These are phyloP conservation scores for Heteractis magnifica DNA, from an alignment of 92 coral and sea anemone species.

Conservation along the genomic window DNA sequence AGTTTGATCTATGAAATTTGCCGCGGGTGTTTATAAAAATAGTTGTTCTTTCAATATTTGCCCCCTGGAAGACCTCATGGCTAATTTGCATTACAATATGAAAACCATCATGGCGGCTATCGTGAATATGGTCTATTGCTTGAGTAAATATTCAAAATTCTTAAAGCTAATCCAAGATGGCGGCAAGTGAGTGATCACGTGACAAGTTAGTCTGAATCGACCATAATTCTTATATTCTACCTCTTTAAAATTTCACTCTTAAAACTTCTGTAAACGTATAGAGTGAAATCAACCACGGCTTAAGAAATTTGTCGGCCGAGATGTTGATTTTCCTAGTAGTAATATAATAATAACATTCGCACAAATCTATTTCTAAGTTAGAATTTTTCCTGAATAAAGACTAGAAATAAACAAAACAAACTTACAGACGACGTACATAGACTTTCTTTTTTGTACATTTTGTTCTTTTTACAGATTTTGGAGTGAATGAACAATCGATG, in stretches of 20 bases:
- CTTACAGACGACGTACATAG: background rate
- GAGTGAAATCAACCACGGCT: background rate
- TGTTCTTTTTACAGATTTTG: slow-evolving; percentile 29
- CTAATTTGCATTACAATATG: too few species aligned
- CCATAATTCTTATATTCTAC: background rate
- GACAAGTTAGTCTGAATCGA: background rate
- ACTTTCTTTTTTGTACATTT: slow-evolving; percentile 30
- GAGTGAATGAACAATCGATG: background rate
- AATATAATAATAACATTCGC: background rate
- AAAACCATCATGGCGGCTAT: too few species aligned
- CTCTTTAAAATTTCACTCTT: slow-evolving; percentile 1
- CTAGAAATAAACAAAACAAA: background rate
- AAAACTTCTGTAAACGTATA: background rate
- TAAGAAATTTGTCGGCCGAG: background rate
- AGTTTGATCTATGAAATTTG: too few species aligned
- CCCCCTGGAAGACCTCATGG: too few species aligned
- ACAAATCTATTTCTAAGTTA: too few species aligned
- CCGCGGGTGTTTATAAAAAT: too few species aligned
- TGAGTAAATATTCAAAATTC: too few species aligned
- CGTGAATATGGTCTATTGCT: too few species aligned
- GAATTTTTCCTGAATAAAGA: background rate
- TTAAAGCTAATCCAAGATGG: background rate
- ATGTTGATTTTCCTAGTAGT: background rate
- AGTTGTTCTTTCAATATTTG: too few species aligned
- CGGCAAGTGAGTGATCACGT: background rate